Conservation (phyloP, 2,888 invertebrate genomes). For the Apamea anceps region DNA sequence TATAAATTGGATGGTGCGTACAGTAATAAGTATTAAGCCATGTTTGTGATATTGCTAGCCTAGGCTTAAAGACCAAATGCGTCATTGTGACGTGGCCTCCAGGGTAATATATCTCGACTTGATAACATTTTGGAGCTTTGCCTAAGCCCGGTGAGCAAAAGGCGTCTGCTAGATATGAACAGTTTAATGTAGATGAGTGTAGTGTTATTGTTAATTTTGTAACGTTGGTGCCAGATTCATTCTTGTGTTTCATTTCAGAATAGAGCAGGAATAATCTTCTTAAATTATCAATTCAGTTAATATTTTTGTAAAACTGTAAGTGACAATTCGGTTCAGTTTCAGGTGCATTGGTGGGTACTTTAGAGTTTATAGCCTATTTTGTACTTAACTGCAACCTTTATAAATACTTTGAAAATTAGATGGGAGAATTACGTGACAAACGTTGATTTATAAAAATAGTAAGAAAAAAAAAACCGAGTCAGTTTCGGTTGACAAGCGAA, state of each 20-base stretch:
- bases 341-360: neutral
- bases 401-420: neutral
- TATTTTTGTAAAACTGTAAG: neutral
- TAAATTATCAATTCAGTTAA: neutral
- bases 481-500: too few relatives aligned
- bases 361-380: neutral
- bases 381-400: neutral
- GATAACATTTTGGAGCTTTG: slow-evolving; percentile 53
- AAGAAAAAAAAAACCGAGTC: neutral
- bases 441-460: too few relatives aligned
- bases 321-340: neutral
- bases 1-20: neutral
- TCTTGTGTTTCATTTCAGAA: neutral
- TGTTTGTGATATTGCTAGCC: slow-evolving; percentile 12
- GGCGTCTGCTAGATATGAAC: slow-evolving; percentile 11
- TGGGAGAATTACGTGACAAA: neutral
- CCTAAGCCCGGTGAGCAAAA: slow-evolving; percentile 33
- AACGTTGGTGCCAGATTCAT: neutral
- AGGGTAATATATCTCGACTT: slow-evolving; percentile 39
- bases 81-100: slow-evolving; percentile 28
- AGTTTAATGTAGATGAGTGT: slow-evolving; percentile 10
- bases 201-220: slow-evolving; percentile 1
- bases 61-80: slow-evolving; percentile 21
- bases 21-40: slow-evolving; percentile 3
- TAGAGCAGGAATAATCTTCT: neutral